A percentile compares a stretch with the other conserved stretches of the same genome.
Conservation (phyloP, 2,797 vertebrate species). For the Sebastes kiyomatsui region DNA sequence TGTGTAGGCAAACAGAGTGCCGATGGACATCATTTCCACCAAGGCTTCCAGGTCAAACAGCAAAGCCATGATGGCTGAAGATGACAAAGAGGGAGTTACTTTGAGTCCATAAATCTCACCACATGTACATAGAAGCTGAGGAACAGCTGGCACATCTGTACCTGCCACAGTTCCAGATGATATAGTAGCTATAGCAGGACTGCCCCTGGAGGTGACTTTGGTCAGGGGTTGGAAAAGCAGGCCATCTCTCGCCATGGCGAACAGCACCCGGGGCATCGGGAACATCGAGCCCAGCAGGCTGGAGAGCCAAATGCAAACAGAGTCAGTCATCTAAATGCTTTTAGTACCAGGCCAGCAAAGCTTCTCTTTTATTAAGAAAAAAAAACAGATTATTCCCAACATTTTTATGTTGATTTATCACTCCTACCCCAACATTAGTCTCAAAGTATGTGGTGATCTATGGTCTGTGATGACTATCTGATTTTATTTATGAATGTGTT, state of each 20-base stretch:
- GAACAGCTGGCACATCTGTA: constrained; percentile 53
- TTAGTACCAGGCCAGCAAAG: too few relatives aligned
- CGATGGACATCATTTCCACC: constrained; percentile 90
- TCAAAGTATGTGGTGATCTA: too few relatives aligned
- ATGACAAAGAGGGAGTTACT: constrained; percentile 15
- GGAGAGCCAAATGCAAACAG: not conserved
- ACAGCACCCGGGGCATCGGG: constrained; percentile 90
- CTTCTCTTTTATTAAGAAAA: too few relatives aligned
- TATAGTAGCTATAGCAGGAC: constrained; percentile 86
- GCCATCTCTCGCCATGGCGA: constrained; percentile 91
- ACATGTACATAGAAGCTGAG: not conserved
- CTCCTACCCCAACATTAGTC: too few relatives aligned
- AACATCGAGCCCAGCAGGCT: constrained; percentile 92
- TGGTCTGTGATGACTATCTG: too few relatives aligned
- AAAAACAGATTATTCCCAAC: too few relatives aligned
- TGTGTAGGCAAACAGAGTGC: constrained; percentile 89
- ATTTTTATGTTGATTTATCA: too few relatives aligned
- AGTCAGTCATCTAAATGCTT: not conserved
- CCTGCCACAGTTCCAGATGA: constrained; percentile 87
- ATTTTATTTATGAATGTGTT: too few relatives aligned
- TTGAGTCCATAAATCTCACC: not conserved
- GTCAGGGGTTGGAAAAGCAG: constrained; percentile 87
- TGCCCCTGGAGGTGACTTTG: constrained; percentile 81
- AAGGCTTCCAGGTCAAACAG: constrained; percentile 88
- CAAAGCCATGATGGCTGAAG: constrained; percentile 87